phyloP scores from a whole-genome alignment of 2,113 vertebrate genomes.

The Gobio gobio region DNA sequence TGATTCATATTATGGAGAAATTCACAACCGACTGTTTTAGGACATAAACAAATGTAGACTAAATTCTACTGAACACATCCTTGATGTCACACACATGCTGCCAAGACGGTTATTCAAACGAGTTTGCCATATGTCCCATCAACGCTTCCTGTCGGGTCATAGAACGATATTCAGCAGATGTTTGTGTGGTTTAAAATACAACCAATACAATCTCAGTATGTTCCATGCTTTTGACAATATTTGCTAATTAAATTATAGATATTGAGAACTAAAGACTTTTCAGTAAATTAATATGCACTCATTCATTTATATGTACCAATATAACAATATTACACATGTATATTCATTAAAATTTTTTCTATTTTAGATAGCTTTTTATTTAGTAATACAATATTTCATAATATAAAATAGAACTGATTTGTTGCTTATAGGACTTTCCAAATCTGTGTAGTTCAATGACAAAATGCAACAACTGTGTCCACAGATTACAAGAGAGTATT shows the following conservation, averaged over 20 bases:
- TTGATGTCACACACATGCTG: slow-evolving; percentile 4
- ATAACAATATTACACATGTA: background rate
- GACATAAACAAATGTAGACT: background rate
- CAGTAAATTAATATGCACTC: background rate
- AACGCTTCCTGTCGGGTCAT: background rate
- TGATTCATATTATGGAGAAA: background rate
- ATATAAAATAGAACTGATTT: background rate
- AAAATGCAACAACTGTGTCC: slow-evolving; percentile 22
- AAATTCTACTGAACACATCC: background rate
- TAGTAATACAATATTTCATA: background rate
- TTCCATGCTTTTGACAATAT: background rate
- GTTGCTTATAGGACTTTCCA: background rate
- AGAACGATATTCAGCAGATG: background rate
- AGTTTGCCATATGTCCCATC: background rate
- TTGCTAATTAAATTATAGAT: no score
- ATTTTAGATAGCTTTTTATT: background rate
- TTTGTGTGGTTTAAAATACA: background rate
- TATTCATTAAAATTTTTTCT: background rate
- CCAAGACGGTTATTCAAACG: background rate
- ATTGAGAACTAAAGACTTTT: background rate
- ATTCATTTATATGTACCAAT: background rate
- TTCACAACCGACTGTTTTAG: background rate
- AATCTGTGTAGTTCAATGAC: background rate
- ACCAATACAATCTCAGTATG: background rate
- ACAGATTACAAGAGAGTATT: slow-evolving; percentile 93